Conservation (phyloP, 2,888 invertebrate genomes). For the Parelbella ahira region DNA sequence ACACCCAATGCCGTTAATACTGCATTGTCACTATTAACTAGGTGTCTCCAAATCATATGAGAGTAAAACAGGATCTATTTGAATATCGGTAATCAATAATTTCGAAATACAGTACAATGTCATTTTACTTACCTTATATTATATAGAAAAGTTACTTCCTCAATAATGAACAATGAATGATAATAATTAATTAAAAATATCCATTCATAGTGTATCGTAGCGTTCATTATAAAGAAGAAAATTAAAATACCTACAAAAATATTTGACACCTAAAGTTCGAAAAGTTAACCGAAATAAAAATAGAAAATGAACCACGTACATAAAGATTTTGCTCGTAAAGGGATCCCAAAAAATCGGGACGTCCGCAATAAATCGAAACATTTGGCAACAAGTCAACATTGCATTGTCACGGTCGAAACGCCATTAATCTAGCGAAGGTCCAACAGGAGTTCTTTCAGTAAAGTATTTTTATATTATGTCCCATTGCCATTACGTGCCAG, state of each 20-base stretch:
- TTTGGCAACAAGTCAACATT: constrained; percentile 4
- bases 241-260: too few relatives aligned
- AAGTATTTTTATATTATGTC: constrained; percentile 18
- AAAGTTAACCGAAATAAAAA: too few relatives aligned
- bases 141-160: too few relatives aligned
- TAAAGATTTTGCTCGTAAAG: background rate
- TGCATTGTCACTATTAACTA: background rate
- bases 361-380: constrained; percentile 4
- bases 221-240: too few relatives aligned
- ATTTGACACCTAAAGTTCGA: too few relatives aligned
- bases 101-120: too few relatives aligned
- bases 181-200: too few relatives aligned
- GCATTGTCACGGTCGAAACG: constrained; percentile 6
- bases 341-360: background rate
- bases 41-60: background rate
- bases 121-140: too few relatives aligned
- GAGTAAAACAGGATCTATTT: background rate
- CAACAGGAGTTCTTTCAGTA: constrained; percentile 5
- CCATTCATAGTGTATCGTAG: background rate
- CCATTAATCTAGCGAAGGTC: constrained; percentile 6
- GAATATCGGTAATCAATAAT: too few relatives aligned
- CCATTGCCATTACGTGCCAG: constrained; percentile 17
- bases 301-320: too few relatives aligned
- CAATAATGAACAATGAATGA: too few relatives aligned
- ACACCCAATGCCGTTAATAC: background rate